Base-by-base conservation (phyloP, 2,113 vertebrate genomes). In the Melospiza melodia region DNA sequence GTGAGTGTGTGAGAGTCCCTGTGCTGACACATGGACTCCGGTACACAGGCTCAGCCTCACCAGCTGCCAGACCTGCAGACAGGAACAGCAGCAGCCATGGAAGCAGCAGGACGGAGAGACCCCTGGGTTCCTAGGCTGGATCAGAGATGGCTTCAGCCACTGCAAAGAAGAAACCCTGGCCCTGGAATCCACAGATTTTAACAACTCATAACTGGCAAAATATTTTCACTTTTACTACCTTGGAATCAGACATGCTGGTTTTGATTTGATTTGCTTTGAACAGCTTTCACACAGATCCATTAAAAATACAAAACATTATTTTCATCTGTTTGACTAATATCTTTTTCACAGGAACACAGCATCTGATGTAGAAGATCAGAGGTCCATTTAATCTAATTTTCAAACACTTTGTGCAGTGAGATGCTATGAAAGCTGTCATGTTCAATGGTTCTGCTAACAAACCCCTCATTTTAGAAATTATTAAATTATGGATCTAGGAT, bases 291-390 rank as follows among this genome's bases (percentile, higher is more conserved):
- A 84, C 20, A 73, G 49, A 82, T 35, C 76, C 73, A 93, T 90
- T 84, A 96, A 95, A 96, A 95, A 94, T 91, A 95, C 41, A 97
- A 91, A 91, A 72, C 90, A 92, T 95, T 95, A 77, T 91, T 87
- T 94, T 87, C 75, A 92, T 63, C 79, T 84, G 37, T 75, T 81
- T 94, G 78, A 89, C 72, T 93, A 39, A 22, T 49, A 86, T 46
- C 54, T 75, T 91, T 91, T 93, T 96, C 90, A 91, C 86, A 94
- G 90, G 80, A 94, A 92, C 67, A 93, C 48, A 88, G 67, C 90
- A 96, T 86, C 80, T 85, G 79, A 88, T 90, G 89, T 76, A 52
- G 65, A 80, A 94, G 90, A 95, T 95, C 92, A 95, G 90, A 96
- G 74, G 73, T 72, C 72, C 57, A 93, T 87, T 97, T 95, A 84